Evolutionary conservation across 2,888 invertebrate species (phyloP).

Genomic region (Zaprionus obscuricornis): DNA sequence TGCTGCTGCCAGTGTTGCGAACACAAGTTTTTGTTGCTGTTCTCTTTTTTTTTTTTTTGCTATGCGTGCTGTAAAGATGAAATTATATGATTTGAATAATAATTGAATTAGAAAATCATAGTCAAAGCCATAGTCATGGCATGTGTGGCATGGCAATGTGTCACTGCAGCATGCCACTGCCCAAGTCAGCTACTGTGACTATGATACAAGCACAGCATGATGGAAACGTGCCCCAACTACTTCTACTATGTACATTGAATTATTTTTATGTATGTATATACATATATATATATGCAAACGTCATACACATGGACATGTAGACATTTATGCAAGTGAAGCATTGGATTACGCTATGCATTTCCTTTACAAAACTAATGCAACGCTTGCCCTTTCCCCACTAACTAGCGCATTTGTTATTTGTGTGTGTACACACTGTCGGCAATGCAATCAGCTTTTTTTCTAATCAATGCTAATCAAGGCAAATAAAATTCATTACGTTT

Average conservation of each 20-base stretch:
- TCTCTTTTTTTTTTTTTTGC: not conserved
- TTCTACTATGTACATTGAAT: no score
- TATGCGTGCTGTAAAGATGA: constrained; percentile 61
- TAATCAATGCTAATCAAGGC: no score
- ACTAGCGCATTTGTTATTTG: no score
- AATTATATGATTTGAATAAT: constrained; percentile 83
- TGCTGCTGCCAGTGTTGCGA: constrained; percentile 30
- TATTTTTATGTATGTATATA: constrained; percentile 28
- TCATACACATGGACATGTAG: constrained; percentile 10
- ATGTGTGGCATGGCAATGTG: constrained; percentile 7
- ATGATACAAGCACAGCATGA: constrained; percentile 11
- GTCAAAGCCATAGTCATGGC: constrained; percentile 35
- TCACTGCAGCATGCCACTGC: constrained; percentile 24
- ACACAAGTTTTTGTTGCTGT: not conserved
- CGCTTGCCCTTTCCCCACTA: no score
- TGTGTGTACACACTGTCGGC: no score
- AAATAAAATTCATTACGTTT: no score
- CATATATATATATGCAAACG: not conserved
- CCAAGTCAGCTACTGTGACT: not conserved
- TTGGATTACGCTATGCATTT: constrained; percentile 40
- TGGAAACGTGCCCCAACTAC: not conserved
- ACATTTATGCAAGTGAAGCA: constrained; percentile 29
- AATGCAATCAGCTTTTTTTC: no score
- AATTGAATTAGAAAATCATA: constrained; percentile 81
- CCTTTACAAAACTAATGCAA: constrained; percentile 12